Conservation (phyloP, 2,797 vertebrate species). For the Mallotus villosus region DNA sequence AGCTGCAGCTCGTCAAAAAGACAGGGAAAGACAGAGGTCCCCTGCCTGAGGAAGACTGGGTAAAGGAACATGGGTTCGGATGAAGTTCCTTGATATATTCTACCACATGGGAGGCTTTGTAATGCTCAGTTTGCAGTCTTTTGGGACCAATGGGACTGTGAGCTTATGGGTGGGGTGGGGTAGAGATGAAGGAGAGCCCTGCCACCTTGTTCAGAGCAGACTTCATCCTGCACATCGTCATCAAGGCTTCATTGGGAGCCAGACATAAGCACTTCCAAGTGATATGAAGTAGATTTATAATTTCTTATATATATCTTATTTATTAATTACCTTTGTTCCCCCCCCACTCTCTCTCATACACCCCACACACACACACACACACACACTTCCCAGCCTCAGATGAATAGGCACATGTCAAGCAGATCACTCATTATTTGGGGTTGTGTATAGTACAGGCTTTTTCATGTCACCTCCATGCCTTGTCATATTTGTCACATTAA, state of each 20-base stretch:
- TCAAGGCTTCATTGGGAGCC: constrained; percentile 52
- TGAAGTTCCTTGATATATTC: constrained; percentile 39
- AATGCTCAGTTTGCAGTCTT: constrained; percentile 56
- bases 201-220: constrained; percentile 50
- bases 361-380: background rate
- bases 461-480: constrained; percentile 22
- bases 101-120: constrained; percentile 46
- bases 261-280: constrained; percentile 36
- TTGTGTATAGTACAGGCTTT: constrained; percentile 31
- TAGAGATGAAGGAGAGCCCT: constrained; percentile 29
- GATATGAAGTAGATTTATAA: constrained; percentile 60
- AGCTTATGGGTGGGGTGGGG: constrained; percentile 14
- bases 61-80: constrained; percentile 50
- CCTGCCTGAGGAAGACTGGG: constrained; percentile 34
- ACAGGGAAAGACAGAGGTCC: constrained; percentile 28
- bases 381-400: constrained; percentile 28
- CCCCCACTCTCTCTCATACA: constrained; percentile 22
- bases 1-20: constrained; percentile 54
- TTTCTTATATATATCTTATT: constrained; percentile 66
- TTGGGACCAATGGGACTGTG: constrained; percentile 48
- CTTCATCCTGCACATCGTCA: constrained; percentile 50
- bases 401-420: constrained; percentile 46
- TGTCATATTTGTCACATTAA: constrained; percentile 53
- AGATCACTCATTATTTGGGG: constrained; percentile 46
- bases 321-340: constrained; percentile 63